Conservation (phyloP, 64 coral and sea anemone species). For the Pachyseris speciosa region DNA sequence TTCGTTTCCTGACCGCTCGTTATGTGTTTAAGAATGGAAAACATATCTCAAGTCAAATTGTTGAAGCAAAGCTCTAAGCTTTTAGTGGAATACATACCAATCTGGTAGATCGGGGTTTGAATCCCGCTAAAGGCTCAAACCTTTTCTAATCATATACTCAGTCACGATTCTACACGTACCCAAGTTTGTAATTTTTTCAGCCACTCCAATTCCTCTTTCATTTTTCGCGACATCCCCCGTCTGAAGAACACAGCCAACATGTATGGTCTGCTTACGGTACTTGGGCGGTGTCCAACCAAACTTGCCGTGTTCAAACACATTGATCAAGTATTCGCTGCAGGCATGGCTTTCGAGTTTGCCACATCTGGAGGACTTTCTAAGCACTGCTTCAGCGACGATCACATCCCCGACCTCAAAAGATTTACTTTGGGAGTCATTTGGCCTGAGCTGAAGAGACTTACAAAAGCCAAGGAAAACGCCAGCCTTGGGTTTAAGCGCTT, state of each 20-base stretch:
- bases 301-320: constrained; percentile 28
- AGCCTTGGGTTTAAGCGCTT: neutral
- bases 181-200: neutral
- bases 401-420: constrained; percentile 9
- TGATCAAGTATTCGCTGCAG: constrained; percentile 29
- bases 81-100: too few species aligned
- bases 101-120: too few species aligned
- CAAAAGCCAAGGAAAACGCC: constrained; percentile 16
- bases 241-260: constrained; percentile 29
- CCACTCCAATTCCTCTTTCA: neutral
- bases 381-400: neutral
- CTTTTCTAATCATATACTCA: too few species aligned
- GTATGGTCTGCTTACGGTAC: constrained; percentile 8
- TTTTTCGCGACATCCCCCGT: constrained; percentile 20
- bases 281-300: constrained; percentile 29
- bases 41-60: too few species aligned
- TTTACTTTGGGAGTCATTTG: neutral
- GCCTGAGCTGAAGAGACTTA: neutral
- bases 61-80: too few species aligned
- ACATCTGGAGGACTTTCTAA: neutral
- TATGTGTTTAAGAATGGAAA: too few species aligned
- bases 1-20: too few species aligned
- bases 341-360: constrained; percentile 4
- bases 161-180: neutral
- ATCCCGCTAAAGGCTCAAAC: too few species aligned